Percentiles rank a stretch among this genome's conserved stretches.
phyloP scores from a whole-genome alignment of 2,888 invertebrate species.

The Eupelmus urozonus region DNA sequence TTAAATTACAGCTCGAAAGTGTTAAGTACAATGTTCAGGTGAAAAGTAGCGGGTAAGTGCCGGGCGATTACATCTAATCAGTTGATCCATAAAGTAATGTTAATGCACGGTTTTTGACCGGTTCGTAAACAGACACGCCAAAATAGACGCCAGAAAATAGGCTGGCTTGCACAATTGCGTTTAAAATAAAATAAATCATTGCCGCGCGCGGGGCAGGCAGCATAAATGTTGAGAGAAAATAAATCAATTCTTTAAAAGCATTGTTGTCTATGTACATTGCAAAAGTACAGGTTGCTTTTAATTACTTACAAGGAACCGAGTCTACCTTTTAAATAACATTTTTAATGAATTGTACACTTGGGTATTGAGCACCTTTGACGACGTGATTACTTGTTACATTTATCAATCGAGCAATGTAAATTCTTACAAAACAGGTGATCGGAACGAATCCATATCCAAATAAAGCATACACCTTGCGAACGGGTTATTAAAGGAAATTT shows the following conservation, averaged over 20 bases:
- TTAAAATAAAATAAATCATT: slow-evolving; percentile 1
- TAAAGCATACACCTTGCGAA: neutral
- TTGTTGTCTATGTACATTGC: too few relatives aligned
- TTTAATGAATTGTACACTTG: too few relatives aligned
- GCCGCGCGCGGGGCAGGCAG: too few relatives aligned
- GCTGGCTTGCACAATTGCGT: slow-evolving; percentile 16
- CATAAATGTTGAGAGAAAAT: too few relatives aligned
- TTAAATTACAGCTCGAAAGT: slow-evolving; percentile 8
- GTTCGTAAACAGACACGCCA: neutral
- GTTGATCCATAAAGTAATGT: slow-evolving; percentile 9
- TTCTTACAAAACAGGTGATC: neutral
- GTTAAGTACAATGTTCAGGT: slow-evolving; percentile 11
- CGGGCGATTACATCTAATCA: slow-evolving; percentile 10
- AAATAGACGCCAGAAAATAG: slow-evolving; percentile 15
- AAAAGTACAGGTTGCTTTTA: too few relatives aligned
- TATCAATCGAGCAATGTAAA: neutral
- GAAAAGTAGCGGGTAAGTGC: slow-evolving; percentile 14
- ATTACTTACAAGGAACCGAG: too few relatives aligned
- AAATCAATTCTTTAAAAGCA: too few relatives aligned
- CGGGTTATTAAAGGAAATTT: slow-evolving; percentile 14
- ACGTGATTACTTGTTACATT: neutral
- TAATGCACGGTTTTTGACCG: slow-evolving; percentile 7
- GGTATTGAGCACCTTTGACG: too few relatives aligned
- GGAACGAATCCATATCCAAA: neutral
- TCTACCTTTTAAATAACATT: too few relatives aligned